Percentiles rank a stretch among this genome's conserved stretches.
These are phyloP conservation scores for Xenopus laevis DNA, from an alignment of 2,113 vertebrate genomes.

Conservation along the genomic window DNA sequence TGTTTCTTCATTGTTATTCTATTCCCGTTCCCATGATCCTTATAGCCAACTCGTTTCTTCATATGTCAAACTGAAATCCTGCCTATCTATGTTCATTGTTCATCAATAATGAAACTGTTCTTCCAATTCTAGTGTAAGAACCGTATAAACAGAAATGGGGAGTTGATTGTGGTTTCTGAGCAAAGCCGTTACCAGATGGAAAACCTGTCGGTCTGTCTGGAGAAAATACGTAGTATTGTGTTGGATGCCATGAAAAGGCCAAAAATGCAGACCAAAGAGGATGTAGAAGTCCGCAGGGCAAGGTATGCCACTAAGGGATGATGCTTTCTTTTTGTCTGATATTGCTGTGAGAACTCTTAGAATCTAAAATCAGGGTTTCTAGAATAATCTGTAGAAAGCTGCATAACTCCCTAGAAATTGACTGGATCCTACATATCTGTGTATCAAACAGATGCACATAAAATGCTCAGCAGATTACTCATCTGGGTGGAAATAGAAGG, in stretches of 20 bases:
- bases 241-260: slow-evolving; percentile 66
- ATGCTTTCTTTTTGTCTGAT: no score
- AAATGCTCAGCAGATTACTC: no score
- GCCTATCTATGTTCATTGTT: no score
- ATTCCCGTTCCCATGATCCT: background rate
- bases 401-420: no score
- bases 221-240: slow-evolving; percentile 83
- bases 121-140: slow-evolving; percentile 72
- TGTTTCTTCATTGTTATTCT: background rate
- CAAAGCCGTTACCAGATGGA: slow-evolving; percentile 84
- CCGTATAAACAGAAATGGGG: slow-evolving; percentile 81
- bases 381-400: no score
- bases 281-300: slow-evolving; percentile 56
- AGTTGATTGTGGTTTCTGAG: slow-evolving; percentile 84
- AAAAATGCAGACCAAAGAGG: slow-evolving; percentile 66
- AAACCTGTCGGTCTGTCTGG: slow-evolving; percentile 81
- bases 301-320: slow-evolving; percentile 62
- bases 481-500: no score
- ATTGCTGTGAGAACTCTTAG: no score
- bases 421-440: no score
- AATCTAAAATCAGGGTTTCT: no score
- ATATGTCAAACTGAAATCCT: no score
- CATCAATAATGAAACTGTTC: background rate
- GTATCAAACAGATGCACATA: no score
- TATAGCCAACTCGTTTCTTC: background rate